Conservation (phyloP, 2,888 invertebrate species). For the Chorisops tibialis region DNA sequence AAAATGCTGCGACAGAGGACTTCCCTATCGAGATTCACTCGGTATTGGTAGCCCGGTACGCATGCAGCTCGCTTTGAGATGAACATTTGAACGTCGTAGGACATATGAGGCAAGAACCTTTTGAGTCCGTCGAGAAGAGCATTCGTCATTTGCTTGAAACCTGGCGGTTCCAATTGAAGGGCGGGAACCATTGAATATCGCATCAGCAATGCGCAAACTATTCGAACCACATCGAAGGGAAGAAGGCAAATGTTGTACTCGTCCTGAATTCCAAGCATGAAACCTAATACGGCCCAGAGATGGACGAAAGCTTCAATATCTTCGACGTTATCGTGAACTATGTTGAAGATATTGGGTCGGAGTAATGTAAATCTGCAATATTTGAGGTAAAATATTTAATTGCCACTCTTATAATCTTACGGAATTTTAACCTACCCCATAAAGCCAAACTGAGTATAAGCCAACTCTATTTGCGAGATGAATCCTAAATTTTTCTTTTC, state of each 20-base stretch:
- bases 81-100: constrained; percentile 33
- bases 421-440: constrained; percentile 60
- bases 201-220: constrained; percentile 29
- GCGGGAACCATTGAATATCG: constrained; percentile 34
- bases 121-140: constrained; percentile 32
- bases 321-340: constrained; percentile 56
- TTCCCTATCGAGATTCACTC: constrained; percentile 23
- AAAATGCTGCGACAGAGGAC: constrained; percentile 28
- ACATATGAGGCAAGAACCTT: constrained; percentile 25
- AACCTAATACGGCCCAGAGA: constrained; percentile 74
- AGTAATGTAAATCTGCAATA: constrained; percentile 58
- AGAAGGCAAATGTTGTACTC: constrained; percentile 34
- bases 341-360: constrained; percentile 60
- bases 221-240: constrained; percentile 27
- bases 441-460: constrained; percentile 77
- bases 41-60: constrained; percentile 35
- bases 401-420: too few species aligned
- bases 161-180: constrained; percentile 32
- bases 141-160: constrained; percentile 30
- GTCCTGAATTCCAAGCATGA: constrained; percentile 73
- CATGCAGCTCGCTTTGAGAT: constrained; percentile 22
- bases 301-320: constrained; percentile 72
- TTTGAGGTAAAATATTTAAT: too few species aligned
- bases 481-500: constrained; percentile 53
- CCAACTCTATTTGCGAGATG: constrained; percentile 73